Percentiles rank a stretch among this genome's conserved stretches.
These are phyloP conservation scores for Alauda arvensis DNA, from an alignment of 2,797 vertebrate genomes.

Conservation along the genomic window DNA sequence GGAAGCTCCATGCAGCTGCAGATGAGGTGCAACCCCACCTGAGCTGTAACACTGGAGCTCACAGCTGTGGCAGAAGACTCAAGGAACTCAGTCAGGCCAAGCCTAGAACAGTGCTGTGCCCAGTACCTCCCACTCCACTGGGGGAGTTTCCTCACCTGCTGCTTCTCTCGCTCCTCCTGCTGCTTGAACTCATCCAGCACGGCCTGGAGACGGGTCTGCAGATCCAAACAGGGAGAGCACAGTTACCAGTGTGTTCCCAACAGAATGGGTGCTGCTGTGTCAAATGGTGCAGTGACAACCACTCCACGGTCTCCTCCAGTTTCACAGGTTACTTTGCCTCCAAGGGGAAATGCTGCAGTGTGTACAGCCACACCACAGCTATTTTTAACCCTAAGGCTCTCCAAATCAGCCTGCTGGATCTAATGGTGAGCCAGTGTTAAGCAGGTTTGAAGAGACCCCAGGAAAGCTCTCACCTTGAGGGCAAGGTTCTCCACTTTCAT, in stretches of 20 bases:
- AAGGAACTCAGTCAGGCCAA: not conserved
- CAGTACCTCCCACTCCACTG: not conserved
- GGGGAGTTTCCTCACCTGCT: slow-evolving; percentile 79
- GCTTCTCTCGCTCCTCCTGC: slow-evolving; percentile 93
- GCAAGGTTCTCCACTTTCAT: slow-evolving; percentile 98
- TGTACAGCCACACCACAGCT: not conserved
- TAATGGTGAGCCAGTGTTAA: not conserved
- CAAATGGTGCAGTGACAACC: not conserved
- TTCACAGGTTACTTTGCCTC: not conserved
- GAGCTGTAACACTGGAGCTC: not conserved
- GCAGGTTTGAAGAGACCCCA: not conserved
- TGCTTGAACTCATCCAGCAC: slow-evolving; percentile 92
- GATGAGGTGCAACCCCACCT: not conserved
- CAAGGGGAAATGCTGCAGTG: not conserved
- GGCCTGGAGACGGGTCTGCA: slow-evolving; percentile 91
- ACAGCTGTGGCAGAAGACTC: not conserved
- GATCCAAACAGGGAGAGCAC: not conserved
- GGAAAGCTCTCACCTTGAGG: slow-evolving; percentile 82
- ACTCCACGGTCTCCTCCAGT: not conserved
- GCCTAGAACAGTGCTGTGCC: fast-evolving
- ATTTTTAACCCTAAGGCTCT: not conserved
- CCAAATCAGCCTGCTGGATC: not conserved
- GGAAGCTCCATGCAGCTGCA: not conserved
- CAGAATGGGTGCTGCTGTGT: not conserved
- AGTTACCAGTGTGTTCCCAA: not conserved